These are phyloP conservation scores for Tautogolabrus adspersus DNA, from an alignment of 2,113 vertebrate species.

Conservation along the genomic window DNA sequence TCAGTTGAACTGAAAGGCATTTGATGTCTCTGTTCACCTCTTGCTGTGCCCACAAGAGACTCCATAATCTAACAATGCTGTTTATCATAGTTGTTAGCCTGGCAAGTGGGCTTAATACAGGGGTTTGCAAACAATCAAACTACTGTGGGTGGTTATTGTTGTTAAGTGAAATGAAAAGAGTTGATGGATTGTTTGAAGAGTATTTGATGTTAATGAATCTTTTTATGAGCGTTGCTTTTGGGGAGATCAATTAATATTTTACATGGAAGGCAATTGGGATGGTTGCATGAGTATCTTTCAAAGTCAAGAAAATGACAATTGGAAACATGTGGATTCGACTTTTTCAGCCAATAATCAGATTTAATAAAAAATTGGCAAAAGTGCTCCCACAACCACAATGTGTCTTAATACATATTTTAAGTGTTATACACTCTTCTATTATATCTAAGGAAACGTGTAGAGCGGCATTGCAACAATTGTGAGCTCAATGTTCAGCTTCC, in stretches of 20 bases:
- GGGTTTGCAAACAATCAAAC: conserved; percentile 34
- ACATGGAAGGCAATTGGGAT: conserved; percentile 5
- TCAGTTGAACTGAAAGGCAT: conserved; percentile 19
- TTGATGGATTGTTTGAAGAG: conserved; percentile 23
- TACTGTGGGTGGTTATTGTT: conserved; percentile 17
- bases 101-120: conserved; percentile 45
- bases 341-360: neutral
- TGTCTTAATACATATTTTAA: neutral
- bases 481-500: neutral
- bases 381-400: neutral
- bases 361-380: neutral
- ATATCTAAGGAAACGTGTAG: neutral
- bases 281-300: conserved; percentile 13
- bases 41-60: conserved; percentile 23
- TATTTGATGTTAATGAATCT: conserved; percentile 10
- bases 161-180: conserved; percentile 26
- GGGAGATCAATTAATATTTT: neutral
- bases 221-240: neutral
- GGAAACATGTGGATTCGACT: conserved; percentile 33
- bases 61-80: conserved; percentile 5
- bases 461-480: neutral
- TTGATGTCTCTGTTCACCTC: conserved; percentile 50
- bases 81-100: conserved; percentile 37
- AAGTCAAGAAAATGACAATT: conserved; percentile 22
- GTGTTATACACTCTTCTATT: neutral